Evolutionary conservation across 2,113 vertebrate species (phyloP), one percentile per base, ranked within the genome.

Genomic region (Eidolon helvum): DNA sequence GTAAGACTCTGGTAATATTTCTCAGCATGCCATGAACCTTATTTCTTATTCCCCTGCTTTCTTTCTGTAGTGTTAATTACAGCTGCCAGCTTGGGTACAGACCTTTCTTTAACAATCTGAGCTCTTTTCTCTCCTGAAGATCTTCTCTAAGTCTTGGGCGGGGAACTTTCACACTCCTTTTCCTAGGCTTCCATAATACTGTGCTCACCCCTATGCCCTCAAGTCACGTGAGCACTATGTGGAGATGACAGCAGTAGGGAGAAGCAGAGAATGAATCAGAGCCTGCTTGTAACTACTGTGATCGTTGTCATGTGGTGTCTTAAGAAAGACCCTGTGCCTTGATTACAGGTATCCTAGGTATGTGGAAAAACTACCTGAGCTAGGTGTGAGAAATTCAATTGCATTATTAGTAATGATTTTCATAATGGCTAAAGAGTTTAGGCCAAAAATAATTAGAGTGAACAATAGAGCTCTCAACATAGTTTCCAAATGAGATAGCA

Each of bases 371-470:
- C 88, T 78, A 61, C 80, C 84, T 28, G 50, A 96, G 45, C 79
- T 28, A 92, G 57, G 79, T 80, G 43, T 92, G 92, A 96, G 84
- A 94, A 84, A 95, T 80, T 87, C 69, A 69, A 10, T 79, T 40
- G 57, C 45, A 4, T 93, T 92, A 61, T 87, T 87, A 80, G 79
- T 97, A 96, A 97, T 96, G 95, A 84, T 97, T 96, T 97, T 97
- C 78, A 66, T 50, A 91, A 97, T 66, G 83, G 74, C 90, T 87
- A 83, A 95, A 89, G 68, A 90, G 87, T 97, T 96, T 80, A 90
- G 87, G 94, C 90, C 96, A 94, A 92, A 95, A 97, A 96, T 96
- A 97, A 96, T 96, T 95, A 95, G 87, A 92, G 75, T 61, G 85
- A 96, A 87, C 92, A 96, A 96, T 80, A 71, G 92, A 30, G 10